Conservation (phyloP, 2,797 vertebrate species). For the Tapirus indicus region DNA sequence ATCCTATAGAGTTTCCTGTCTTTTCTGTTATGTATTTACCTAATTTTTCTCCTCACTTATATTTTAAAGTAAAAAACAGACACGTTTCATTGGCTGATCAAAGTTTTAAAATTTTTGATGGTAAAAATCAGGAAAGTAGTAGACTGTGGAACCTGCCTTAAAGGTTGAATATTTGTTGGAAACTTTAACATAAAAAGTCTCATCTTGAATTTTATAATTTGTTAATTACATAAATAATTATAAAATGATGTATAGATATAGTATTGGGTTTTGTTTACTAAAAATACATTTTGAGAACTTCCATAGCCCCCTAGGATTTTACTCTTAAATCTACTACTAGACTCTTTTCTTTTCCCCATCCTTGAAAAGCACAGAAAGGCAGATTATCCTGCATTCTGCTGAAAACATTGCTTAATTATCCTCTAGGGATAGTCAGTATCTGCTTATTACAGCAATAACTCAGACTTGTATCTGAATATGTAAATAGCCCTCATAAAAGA, state of each 20-base stretch:
- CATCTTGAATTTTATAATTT: slow-evolving; percentile 31
- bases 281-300: slow-evolving; percentile 49
- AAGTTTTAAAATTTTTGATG: not conserved
- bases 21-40: not conserved
- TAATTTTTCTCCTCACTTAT: slow-evolving; percentile 9
- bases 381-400: slow-evolving; percentile 10
- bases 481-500: slow-evolving; percentile 58
- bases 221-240: not conserved
- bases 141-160: not conserved
- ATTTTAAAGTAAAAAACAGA: slow-evolving; percentile 27
- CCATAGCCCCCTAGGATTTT: not conserved
- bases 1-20: not conserved
- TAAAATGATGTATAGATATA: not conserved
- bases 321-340: not conserved
- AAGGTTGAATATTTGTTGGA: slow-evolving; percentile 21
- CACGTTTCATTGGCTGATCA: not conserved
- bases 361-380: slow-evolving; percentile 32
- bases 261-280: slow-evolving; percentile 17
- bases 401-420: slow-evolving; percentile 33
- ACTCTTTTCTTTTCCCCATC: not conserved
- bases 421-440: not conserved
- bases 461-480: slow-evolving; percentile 41
- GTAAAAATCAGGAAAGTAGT: not conserved
- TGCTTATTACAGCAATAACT: slow-evolving; percentile 67
- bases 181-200: slow-evolving; percentile 15